Conservation (phyloP, 2,888 invertebrate genomes). For the Drosophila merina region DNA sequence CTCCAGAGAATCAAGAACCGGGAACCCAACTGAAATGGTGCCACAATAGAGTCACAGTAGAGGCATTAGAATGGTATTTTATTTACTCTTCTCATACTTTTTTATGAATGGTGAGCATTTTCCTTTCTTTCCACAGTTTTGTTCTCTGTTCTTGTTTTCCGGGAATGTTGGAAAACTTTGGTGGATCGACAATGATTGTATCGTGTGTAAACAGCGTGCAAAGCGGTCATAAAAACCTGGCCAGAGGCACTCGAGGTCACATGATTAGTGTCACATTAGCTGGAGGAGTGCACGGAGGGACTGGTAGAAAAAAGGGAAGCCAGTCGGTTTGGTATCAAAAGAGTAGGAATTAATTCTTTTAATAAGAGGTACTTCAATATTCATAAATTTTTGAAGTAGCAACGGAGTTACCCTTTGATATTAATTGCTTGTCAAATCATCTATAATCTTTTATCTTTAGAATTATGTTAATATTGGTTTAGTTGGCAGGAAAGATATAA, state of each 20-base stretch:
- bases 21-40: constrained; percentile 63
- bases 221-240: constrained; percentile 63
- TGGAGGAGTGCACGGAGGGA: constrained; percentile 16
- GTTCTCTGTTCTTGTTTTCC: constrained; percentile 25
- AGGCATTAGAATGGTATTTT: constrained; percentile 68
- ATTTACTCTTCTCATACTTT: constrained; percentile 37
- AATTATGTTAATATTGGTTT: not conserved
- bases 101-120: constrained; percentile 69
- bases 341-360: constrained; percentile 10
- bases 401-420: not conserved
- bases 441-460: not conserved
- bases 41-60: constrained; percentile 58
- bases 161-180: constrained; percentile 48
- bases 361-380: constrained; percentile 6
- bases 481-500: not conserved
- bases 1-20: constrained; percentile 25
- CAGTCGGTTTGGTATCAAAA: constrained; percentile 56
- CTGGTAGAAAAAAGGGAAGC: not conserved
- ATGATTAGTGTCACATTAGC: constrained; percentile 73
- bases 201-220: constrained; percentile 63
- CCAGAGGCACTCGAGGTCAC: constrained; percentile 68
- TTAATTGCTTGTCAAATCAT: not conserved
- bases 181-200: constrained; percentile 42
- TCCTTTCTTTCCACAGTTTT: constrained; percentile 14
- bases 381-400: not conserved